Percentiles rank a stretch among this genome's conserved stretches.
Evolutionary conservation across 2,113 vertebrate species (phyloP).

Genomic region (Parus major): DNA sequence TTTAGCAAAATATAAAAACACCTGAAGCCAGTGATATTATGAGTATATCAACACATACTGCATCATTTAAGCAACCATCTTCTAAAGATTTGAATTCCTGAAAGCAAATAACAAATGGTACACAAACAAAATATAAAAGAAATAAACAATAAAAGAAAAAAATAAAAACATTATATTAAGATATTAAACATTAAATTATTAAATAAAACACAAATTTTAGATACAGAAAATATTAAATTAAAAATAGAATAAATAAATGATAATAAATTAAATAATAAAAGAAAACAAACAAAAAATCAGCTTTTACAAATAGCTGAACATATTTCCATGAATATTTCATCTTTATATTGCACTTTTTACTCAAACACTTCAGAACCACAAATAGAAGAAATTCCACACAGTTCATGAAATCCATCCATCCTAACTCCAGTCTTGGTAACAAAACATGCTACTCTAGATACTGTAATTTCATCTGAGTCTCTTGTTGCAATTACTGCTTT

Average conservation of each 20-base stretch:
- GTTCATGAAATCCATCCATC: not conserved
- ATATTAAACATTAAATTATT: no score
- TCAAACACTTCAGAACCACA: not conserved
- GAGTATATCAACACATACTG: not conserved
- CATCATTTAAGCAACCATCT: not conserved
- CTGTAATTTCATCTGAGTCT: not conserved
- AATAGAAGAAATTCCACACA: not conserved
- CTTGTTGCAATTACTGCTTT: slow-evolving; percentile 2
- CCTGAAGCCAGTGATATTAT: not conserved
- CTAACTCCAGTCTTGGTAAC: not conserved
- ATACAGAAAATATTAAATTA: no score
- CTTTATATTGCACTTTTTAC: not conserved
- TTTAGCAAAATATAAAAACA: not conserved
- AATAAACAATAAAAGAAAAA: not conserved
- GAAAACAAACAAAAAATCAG: not conserved
- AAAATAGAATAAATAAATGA: no score
- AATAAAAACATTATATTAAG: no score
- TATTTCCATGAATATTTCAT: not conserved
- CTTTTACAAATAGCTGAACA: not conserved
- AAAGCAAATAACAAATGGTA: not conserved
- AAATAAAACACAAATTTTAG: no score
- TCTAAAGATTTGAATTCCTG: not conserved
- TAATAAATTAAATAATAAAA: no score
- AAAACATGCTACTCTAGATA: not conserved
- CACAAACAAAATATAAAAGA: not conserved